A percentile compares a stretch with the other conserved stretches of the same genome.
These are phyloP conservation scores for Hesperophylax magnus DNA, from an alignment of 1,140 invertebrate genomes.

Conservation along the genomic window DNA sequence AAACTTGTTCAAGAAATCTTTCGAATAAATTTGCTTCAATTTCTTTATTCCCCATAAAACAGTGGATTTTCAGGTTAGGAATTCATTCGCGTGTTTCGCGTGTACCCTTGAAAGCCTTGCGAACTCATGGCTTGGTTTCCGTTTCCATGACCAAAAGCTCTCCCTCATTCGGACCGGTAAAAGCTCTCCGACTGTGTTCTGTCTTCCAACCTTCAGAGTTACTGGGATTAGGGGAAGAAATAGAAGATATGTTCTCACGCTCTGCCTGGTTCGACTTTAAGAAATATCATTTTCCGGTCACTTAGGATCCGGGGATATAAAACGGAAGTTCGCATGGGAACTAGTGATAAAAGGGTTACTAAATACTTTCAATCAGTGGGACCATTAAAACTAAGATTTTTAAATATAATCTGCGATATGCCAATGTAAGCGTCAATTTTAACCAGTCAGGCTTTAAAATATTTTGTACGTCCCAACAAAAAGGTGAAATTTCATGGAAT, in stretches of 20 bases:
- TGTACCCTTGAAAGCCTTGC: slow-evolving; percentile 19
- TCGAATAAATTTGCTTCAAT: too few relatives aligned
- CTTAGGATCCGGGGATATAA: slow-evolving; percentile 53
- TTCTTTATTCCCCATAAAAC: background rate
- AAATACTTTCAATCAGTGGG: too few relatives aligned
- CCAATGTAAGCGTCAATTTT: too few relatives aligned
- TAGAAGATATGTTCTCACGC: background rate
- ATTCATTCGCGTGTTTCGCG: background rate
- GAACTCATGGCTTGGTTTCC: slow-evolving; percentile 37
- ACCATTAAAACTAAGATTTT: too few relatives aligned
- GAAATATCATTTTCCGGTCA: slow-evolving; percentile 53
- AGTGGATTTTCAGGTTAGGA: slow-evolving; percentile 29
- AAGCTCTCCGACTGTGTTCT: slow-evolving; percentile 46
- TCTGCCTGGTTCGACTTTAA: slow-evolving; percentile 34
- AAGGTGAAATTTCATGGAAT: too few relatives aligned
- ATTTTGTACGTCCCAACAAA: too few relatives aligned
- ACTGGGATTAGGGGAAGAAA: too few relatives aligned
- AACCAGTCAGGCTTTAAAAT: too few relatives aligned
- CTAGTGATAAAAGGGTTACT: too few relatives aligned
- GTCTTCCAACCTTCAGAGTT: slow-evolving; percentile 29
- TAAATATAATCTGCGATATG: too few relatives aligned
- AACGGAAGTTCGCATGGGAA: background rate
- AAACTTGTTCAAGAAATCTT: too few relatives aligned
- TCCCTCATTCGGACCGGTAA: slow-evolving; percentile 54
- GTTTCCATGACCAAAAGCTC: slow-evolving; percentile 50